A percentile compares a stretch with the other conserved stretches of the same genome.
Evolutionary conservation across 2,113 vertebrate genomes (phyloP).

Genomic region (Enhydra lutris): DNA sequence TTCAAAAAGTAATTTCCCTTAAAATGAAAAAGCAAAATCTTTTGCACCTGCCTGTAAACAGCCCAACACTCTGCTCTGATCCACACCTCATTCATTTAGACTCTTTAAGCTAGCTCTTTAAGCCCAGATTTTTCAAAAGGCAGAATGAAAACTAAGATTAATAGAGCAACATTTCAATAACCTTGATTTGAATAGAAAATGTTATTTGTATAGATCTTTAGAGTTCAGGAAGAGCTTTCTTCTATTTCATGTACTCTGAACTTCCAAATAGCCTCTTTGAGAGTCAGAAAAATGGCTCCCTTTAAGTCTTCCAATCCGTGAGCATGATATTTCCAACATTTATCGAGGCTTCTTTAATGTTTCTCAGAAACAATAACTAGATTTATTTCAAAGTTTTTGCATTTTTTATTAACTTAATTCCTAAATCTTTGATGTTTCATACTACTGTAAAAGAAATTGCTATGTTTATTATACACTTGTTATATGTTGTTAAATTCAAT

Average conservation of each 20-base stretch:
- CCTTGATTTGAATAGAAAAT: neutral
- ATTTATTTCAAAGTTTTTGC: neutral
- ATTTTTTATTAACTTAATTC: neutral
- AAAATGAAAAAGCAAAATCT: conserved; percentile 46
- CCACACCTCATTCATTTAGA: neutral
- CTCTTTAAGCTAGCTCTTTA: neutral
- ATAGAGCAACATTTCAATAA: neutral
- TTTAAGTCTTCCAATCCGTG: neutral
- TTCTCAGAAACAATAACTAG: neutral
- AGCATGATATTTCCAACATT: neutral
- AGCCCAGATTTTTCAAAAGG: neutral
- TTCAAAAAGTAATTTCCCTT: conserved; percentile 66
- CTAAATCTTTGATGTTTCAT: neutral
- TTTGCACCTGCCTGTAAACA: neutral
- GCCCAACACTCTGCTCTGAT: neutral
- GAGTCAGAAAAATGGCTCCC: neutral
- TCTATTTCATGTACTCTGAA: neutral
- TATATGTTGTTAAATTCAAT: neutral
- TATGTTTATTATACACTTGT: neutral
- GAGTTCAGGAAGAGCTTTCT: neutral
- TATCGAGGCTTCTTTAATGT: neutral
- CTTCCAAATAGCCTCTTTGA: neutral
- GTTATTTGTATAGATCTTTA: neutral
- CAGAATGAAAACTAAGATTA: neutral
- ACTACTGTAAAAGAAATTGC: neutral